Evolutionary conservation across 2,113 vertebrate species (phyloP).

Genomic region (Heterotis niloticus): DNA sequence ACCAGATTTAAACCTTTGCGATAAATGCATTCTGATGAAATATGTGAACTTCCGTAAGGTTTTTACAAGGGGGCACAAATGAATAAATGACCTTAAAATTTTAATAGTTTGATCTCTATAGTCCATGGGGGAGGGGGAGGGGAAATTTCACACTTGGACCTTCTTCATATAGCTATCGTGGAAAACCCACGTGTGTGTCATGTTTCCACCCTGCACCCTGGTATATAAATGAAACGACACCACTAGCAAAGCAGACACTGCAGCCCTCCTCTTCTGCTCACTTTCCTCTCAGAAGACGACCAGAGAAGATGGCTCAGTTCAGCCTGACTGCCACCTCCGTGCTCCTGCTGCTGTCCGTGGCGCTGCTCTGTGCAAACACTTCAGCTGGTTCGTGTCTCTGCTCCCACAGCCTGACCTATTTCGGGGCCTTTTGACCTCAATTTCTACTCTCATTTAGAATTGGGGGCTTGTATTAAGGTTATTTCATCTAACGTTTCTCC

Average conservation of each 20-base stretch:
- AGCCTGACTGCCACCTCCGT: not conserved
- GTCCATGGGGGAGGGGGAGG: not conserved
- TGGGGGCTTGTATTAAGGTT: not conserved
- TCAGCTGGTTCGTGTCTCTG: not conserved
- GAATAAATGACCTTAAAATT: not conserved
- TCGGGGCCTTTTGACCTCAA: not conserved
- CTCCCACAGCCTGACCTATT: not conserved
- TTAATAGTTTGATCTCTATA: not conserved
- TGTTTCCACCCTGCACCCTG: not conserved
- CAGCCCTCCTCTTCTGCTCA: not conserved
- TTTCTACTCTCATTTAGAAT: not conserved
- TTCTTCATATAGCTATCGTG: slow-evolving; percentile 9
- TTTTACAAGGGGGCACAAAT: too few species aligned
- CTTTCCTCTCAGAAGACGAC: slow-evolving; percentile 1
- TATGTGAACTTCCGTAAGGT: too few species aligned
- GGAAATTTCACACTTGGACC: slow-evolving; percentile 4
- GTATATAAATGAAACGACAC: not conserved
- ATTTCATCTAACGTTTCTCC: not conserved
- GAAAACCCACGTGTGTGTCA: not conserved
- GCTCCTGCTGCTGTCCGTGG: not conserved
- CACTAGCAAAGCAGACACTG: not conserved
- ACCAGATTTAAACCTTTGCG: too few species aligned
- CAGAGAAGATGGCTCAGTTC: slow-evolving; percentile 22
- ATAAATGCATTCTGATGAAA: too few species aligned
- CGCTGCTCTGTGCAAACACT: not conserved